phyloP scores from a whole-genome alignment of 2,888 invertebrate genomes.

The Antitype chi region DNA sequence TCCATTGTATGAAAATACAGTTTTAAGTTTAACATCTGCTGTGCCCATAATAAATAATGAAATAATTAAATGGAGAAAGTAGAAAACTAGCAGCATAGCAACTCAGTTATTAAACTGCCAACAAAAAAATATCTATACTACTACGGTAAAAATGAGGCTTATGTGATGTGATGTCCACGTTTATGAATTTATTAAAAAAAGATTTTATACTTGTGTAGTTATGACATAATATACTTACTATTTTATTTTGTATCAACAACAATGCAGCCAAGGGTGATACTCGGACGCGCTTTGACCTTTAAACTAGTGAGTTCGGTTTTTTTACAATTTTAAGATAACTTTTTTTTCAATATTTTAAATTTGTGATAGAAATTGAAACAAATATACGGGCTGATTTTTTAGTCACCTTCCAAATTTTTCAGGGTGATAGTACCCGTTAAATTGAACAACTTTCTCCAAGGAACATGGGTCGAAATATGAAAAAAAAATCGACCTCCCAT shows the following conservation, averaged over 20 bases:
- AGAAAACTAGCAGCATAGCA: slow-evolving; percentile 21
- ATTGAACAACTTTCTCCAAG: too few species aligned
- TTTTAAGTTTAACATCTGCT: slow-evolving; percentile 16
- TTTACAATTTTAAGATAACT: slow-evolving; percentile 5
- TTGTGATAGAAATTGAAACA: not conserved
- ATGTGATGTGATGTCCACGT: not conserved
- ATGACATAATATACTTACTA: slow-evolving; percentile 13
- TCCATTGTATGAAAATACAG: slow-evolving; percentile 23
- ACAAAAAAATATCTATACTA: slow-evolving; percentile 5
- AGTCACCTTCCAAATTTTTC: too few species aligned
- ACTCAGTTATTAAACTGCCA: slow-evolving; percentile 20
- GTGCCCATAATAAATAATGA: slow-evolving; percentile 14
- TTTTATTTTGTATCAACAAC: slow-evolving; percentile 36
- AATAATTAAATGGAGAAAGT: slow-evolving; percentile 35
- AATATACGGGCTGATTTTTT: too few species aligned
- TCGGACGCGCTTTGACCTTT: slow-evolving; percentile 47
- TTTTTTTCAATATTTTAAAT: not conserved
- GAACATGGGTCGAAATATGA: too few species aligned
- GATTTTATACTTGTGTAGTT: not conserved
- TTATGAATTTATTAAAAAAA: not conserved
- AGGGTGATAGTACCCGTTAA: too few species aligned
- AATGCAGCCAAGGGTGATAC: slow-evolving; percentile 51
- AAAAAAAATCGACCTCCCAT: too few species aligned
- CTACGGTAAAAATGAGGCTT: not conserved
- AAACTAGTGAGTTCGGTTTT: slow-evolving; percentile 42